Evolutionary conservation across 53 echinoderm and acorn worm species (phyloP), one percentile per base, ranked within the genome.

Genomic region (Echinarachnius parma): DNA sequence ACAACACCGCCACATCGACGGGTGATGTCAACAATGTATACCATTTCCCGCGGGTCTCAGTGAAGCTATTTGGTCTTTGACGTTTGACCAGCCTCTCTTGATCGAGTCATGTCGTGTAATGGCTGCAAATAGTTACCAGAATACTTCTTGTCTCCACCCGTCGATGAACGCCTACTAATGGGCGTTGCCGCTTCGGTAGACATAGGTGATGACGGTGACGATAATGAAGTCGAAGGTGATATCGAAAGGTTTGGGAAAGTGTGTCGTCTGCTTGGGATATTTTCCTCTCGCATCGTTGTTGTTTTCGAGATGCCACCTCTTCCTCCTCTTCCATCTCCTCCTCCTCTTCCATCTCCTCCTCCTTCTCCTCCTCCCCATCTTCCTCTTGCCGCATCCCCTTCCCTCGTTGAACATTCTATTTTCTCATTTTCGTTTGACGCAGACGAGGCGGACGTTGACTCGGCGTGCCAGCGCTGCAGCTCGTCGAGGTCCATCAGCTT

Each of bases 401-500:
- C 37, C 34, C 35, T 37, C 37, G 5, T 4, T 23, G 19, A 37
- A 13, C 22, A 25, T 19, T 61, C 61, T 2, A 23, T 1, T 21
- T 61, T 35, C 23, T 9, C 37, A 2, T 5, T 13, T n/a, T 61
- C 37, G 9, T 2, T 35, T 29, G 1, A 11, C 3, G 24, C 16
- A 13, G 65, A 64, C 25, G 29, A 11, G 10, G 65, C 21, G n/a
- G 30, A n/a, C 9, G 9, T 34, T 50, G 52, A 18, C 3, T 49
- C 9, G n/a, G 31, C 69, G n/a, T 68, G 69, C 69, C 69, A 68
- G 3, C 52, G 21, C 31, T 52, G 69, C 9, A 68, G 34, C 26
- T 68, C 69, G 9, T 27, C 34, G 32, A 68, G 31, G 53, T 68
- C 34, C 69, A 68, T 68, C 19, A 68, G 69, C 48, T 68, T 68